Evolutionary conservation across 1,140 invertebrate genomes (phyloP).

Genomic region (Homalodisca vitripennis): DNA sequence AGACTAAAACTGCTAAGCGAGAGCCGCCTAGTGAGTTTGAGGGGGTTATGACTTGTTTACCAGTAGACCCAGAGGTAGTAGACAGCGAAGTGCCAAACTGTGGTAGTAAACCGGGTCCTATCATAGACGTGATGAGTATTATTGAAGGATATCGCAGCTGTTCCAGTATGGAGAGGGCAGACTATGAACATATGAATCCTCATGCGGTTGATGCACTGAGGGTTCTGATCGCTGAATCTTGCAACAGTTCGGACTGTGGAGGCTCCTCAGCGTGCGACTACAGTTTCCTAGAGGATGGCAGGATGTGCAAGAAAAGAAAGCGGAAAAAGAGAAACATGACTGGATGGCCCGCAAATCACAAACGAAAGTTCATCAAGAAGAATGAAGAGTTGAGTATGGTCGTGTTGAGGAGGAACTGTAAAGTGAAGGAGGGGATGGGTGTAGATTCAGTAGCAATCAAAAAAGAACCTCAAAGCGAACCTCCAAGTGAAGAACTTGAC

Average conservation of each 20-base stretch:
- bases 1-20: background rate
- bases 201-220: constrained; percentile 24
- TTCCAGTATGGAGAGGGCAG: constrained; percentile 25
- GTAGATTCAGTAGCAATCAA: background rate
- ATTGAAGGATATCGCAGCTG: constrained; percentile 21
- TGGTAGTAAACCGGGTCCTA: background rate
- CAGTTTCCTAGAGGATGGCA: constrained; percentile 26
- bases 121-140: constrained; percentile 10
- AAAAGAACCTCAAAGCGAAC: background rate
- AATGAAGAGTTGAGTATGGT: constrained; percentile 14
- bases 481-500: background rate
- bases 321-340: constrained; percentile 31
- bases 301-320: constrained; percentile 28
- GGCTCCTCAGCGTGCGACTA: constrained; percentile 28
- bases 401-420: constrained; percentile 10
- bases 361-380: constrained; percentile 16
- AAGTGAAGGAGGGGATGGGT: background rate
- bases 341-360: constrained; percentile 29
- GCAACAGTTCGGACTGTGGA: constrained; percentile 32
- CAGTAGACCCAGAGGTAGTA: constrained; percentile 19
- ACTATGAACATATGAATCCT: constrained; percentile 29
- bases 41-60: constrained; percentile 11
- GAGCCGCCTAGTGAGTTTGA: constrained; percentile 12
- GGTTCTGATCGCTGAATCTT: constrained; percentile 22
- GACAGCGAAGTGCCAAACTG: background rate